Evolutionary conservation across 2,797 vertebrate genomes (phyloP).

Genomic region (Salmo trutta): DNA sequence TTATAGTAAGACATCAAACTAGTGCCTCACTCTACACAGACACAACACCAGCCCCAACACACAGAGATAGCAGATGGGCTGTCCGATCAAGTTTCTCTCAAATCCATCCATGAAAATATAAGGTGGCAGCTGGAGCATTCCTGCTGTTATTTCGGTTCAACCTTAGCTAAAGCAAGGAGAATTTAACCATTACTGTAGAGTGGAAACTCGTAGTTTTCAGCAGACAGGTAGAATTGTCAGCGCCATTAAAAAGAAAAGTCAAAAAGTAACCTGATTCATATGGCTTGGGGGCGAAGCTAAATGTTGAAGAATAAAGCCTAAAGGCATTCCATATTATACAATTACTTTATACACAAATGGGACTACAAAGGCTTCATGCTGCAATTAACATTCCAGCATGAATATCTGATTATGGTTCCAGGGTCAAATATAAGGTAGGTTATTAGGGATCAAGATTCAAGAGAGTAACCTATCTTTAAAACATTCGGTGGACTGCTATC

Average conservation of each 20-base stretch:
- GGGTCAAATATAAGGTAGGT: conserved; percentile 32
- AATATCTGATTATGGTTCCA: conserved; percentile 47
- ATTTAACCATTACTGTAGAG: conserved; percentile 1
- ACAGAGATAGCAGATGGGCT: not conserved
- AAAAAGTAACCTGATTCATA: conserved; percentile 56
- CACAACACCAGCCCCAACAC: not conserved
- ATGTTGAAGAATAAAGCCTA: conserved; percentile 50
- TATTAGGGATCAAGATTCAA: conserved; percentile 25
- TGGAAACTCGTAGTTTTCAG: not conserved
- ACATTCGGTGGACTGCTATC: not conserved
- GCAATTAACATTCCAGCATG: conserved; percentile 37
- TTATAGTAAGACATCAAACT: not conserved
- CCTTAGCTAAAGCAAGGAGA: conserved; percentile 14
- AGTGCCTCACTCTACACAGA: not conserved
- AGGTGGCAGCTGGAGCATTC: not conserved
- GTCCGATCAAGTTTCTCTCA: conserved; percentile 3
- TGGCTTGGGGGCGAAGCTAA: conserved; percentile 44
- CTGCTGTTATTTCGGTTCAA: not conserved
- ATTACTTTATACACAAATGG: conserved; percentile 52
- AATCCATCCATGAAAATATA: conserved; percentile 8
- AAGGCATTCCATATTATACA: conserved; percentile 47
- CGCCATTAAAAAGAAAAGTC: conserved; percentile 27
- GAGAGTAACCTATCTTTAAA: conserved; percentile 12
- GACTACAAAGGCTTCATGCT: conserved; percentile 47
- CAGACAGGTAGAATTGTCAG: conserved; percentile 28